phyloP scores from a whole-genome alignment of 2,797 vertebrate genomes.

The Cetoscarus ocellatus region DNA sequence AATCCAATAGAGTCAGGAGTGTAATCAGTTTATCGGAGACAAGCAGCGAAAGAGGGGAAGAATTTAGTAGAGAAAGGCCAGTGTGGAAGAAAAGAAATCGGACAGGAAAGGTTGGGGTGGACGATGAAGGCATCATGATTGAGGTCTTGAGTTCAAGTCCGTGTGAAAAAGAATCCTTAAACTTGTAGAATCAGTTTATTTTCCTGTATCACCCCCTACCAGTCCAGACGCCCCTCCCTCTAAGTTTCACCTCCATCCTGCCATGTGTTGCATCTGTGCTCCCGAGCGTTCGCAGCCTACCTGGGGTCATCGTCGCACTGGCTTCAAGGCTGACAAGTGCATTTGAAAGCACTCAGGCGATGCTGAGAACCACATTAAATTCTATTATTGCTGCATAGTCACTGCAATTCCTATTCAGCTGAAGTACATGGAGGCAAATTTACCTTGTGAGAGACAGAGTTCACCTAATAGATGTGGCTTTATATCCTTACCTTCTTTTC shows the following conservation, averaged over 20 bases:
- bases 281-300: slow-evolving; percentile 72
- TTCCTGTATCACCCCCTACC: neutral
- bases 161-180: slow-evolving; percentile 1
- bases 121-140: slow-evolving; percentile 21
- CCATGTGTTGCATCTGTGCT: slow-evolving; percentile 43
- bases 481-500: slow-evolving; percentile 77
- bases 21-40: slow-evolving; percentile 79
- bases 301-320: slow-evolving; percentile 82
- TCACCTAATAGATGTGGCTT: slow-evolving; percentile 84
- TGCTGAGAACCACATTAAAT: slow-evolving; percentile 83
- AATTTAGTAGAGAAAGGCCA: slow-evolving; percentile 25
- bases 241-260: slow-evolving; percentile 29
- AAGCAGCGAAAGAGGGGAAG: slow-evolving; percentile 48
- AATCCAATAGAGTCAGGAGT: slow-evolving; percentile 77
- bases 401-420: slow-evolving; percentile 73
- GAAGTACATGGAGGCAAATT: slow-evolving; percentile 72
- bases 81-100: slow-evolving; percentile 50
- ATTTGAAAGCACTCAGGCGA: slow-evolving; percentile 82
- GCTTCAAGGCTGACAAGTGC: slow-evolving; percentile 84
- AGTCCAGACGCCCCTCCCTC: slow-evolving; percentile 1
- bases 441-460: slow-evolving; percentile 78
- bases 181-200: slow-evolving; percentile 61
- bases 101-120: slow-evolving; percentile 24
- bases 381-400: slow-evolving; percentile 82
- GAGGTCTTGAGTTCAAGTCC: neutral